Percentiles rank a stretch among this genome's conserved stretches.
phyloP scores from a whole-genome alignment of 2,888 invertebrate genomes.

The Muschampia staudingeri region DNA sequence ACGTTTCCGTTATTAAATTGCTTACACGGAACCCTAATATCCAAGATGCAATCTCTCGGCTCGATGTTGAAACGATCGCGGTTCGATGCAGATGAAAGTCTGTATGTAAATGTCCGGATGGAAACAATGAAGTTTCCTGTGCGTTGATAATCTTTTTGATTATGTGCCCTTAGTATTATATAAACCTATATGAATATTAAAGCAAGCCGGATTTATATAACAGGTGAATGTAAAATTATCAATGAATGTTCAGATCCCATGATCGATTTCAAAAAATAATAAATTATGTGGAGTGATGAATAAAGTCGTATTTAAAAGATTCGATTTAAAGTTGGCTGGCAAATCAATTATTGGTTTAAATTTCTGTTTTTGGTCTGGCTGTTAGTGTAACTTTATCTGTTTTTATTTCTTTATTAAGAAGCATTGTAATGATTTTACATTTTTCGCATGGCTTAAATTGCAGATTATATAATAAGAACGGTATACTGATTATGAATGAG shows the following conservation, averaged over 20 bases:
- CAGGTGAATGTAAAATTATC: background rate
- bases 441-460: too few species aligned
- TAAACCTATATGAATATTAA: background rate
- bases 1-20: background rate
- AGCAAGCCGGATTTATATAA: constrained; percentile 14
- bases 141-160: constrained; percentile 81
- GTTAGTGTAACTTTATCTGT: too few species aligned
- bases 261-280: background rate
- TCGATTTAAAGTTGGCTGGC: too few species aligned
- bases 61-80: constrained; percentile 74
- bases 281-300: background rate
- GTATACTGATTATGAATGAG: too few species aligned
- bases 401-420: too few species aligned
- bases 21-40: background rate
- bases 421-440: too few species aligned
- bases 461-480: too few species aligned
- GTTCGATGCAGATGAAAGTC: constrained; percentile 79
- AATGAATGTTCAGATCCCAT: background rate
- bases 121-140: constrained; percentile 86
- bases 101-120: constrained; percentile 85
- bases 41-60: constrained; percentile 73
- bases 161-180: constrained; percentile 50
- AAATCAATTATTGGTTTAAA: too few species aligned
- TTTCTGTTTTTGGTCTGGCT: too few species aligned
- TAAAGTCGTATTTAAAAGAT: background rate